phyloP scores from a whole-genome alignment of 2,113 vertebrate species.

The Hippocampus barbouri region DNA sequence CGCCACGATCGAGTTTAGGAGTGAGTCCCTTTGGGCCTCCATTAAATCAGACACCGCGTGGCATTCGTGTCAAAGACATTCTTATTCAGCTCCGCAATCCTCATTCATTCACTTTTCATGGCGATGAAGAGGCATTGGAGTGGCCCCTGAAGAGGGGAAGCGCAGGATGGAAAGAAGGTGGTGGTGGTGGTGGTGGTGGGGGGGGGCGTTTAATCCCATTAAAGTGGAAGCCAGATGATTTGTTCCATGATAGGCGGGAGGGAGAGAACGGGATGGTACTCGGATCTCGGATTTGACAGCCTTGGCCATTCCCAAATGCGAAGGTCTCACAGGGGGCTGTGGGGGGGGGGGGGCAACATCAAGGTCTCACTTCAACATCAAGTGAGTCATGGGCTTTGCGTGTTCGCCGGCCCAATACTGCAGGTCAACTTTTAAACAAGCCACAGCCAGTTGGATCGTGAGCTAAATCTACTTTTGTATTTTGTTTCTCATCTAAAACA shows the following conservation, averaged over 20 bases:
- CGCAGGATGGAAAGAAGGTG: conserved; percentile 33
- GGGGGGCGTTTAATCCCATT: conserved; percentile 60
- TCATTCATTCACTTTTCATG: conserved; percentile 24
- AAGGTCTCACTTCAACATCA: no score
- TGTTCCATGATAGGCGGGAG: conserved; percentile 47
- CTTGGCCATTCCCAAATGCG: conserved; percentile 14
- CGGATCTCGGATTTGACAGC: conserved; percentile 3
- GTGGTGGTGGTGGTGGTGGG: conserved; percentile 18
- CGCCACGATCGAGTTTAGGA: conserved; percentile 7
- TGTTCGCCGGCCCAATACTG: not conserved
- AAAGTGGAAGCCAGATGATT: conserved; percentile 53
- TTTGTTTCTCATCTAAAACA: no score
- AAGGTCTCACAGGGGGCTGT: conserved; percentile 53
- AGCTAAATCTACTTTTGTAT: not conserved
- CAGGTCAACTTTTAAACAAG: not conserved
- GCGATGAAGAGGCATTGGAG: conserved; percentile 7
- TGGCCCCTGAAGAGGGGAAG: conserved; percentile 12
- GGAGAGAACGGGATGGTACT: not conserved
- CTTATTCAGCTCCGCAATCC: conserved; percentile 9
- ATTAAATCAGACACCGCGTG: not conserved
- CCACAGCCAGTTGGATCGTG: not conserved
- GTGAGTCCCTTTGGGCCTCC: conserved; percentile 3
- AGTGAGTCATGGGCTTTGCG: not conserved
- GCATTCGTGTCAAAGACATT: not conserved
- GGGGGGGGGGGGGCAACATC: not conserved